Percentiles rank a stretch among this genome's conserved stretches.
Conservation (phyloP, 2,113 vertebrate species). For the Benitochromis conjunctus region DNA sequence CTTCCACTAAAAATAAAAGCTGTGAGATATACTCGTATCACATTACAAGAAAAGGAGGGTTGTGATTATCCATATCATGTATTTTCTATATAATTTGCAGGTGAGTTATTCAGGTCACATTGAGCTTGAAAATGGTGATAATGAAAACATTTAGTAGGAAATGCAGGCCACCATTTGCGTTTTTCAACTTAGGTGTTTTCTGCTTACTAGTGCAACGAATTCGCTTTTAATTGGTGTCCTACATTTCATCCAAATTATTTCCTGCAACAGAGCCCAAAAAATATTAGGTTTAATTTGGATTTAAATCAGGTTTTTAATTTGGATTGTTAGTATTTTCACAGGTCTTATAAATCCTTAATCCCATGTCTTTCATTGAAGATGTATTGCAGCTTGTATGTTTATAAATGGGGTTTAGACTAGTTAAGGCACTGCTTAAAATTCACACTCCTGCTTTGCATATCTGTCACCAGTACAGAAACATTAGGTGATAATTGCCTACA, state of each 20-base stretch:
- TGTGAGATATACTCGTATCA: conserved; percentile 21
- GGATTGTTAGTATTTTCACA: not conserved
- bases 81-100: conserved; percentile 12
- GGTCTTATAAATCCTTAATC: not conserved
- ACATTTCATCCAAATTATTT: not conserved
- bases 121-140: not conserved
- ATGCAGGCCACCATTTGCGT: not conserved
- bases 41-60: not conserved
- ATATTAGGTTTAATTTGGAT: not conserved
- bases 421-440: not conserved
- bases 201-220: not conserved
- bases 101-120: conserved; percentile 8
- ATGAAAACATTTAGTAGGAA: not conserved
- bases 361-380: not conserved
- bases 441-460: not conserved
- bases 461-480: not conserved
- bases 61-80: not conserved
- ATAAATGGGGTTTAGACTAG: not conserved
- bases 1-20: conserved; percentile 28
- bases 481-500: conserved; percentile 19
- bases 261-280: not conserved
- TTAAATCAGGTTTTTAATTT: not conserved
- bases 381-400: not conserved
- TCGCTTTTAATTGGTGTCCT: not conserved
- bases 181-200: not conserved